Percentiles rank a stretch among this genome's conserved stretches.
Evolutionary conservation across 1,140 invertebrate genomes (phyloP).

Genomic region (Lethrus apterus): DNA sequence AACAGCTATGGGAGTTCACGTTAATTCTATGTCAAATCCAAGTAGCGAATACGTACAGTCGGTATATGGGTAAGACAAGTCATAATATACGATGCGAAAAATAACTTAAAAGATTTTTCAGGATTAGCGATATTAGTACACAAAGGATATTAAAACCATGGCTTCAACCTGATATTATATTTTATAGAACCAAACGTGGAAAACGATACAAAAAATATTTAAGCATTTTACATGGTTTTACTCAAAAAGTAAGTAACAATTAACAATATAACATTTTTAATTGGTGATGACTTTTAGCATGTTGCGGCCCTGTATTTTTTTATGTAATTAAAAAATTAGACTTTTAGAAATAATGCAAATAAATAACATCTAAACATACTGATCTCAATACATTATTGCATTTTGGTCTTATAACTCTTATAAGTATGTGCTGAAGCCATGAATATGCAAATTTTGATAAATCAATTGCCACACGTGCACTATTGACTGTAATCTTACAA

Average conservation of each 20-base stretch:
- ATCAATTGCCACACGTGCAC: too few relatives aligned
- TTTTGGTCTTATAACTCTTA: too few relatives aligned
- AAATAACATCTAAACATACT: too few relatives aligned
- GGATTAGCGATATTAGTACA: background rate
- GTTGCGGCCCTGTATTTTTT: too few relatives aligned
- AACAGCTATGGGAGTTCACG: constrained; percentile 6
- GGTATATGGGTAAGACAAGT: constrained; percentile 6
- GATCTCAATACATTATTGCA: too few relatives aligned
- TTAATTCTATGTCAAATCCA: background rate
- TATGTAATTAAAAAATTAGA: too few relatives aligned
- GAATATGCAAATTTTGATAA: too few relatives aligned
- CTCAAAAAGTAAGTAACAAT: background rate
- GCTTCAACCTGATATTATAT: background rate
- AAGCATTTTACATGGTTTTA: constrained; percentile 2
- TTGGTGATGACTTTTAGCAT: too few relatives aligned
- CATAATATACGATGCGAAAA: background rate
- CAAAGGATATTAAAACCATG: background rate
- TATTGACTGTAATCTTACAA: too few relatives aligned
- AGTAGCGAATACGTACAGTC: background rate
- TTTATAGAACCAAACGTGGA: background rate
- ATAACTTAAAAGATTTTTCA: background rate
- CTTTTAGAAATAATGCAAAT: too few relatives aligned
- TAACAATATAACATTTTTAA: too few relatives aligned
- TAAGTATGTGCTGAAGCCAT: too few relatives aligned
- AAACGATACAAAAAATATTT: background rate